These are phyloP conservation scores for Drepana arcuata DNA, from an alignment of 1,140 invertebrate species.

Conservation along the genomic window DNA sequence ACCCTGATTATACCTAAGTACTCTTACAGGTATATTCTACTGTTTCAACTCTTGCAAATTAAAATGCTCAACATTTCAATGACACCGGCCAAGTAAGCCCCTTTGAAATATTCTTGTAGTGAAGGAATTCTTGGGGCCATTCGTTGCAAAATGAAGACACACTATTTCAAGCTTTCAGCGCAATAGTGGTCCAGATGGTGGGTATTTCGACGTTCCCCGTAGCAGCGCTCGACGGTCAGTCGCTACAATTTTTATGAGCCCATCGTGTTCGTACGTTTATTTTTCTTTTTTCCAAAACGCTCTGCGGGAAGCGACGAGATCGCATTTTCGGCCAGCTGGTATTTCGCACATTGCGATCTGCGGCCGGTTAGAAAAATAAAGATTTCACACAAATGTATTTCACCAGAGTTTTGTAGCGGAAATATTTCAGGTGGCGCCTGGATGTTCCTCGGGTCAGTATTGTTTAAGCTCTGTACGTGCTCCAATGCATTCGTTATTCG, in stretches of 20 bases:
- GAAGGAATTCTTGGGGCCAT: too few relatives aligned
- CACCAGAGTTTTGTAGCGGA: conserved; percentile 14
- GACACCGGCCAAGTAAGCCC: too few relatives aligned
- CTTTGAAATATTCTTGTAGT: too few relatives aligned
- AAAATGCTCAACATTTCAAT: too few relatives aligned
- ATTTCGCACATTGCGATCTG: conserved; percentile 37
- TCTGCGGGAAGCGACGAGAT: conserved; percentile 35
- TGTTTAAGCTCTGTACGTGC: too few relatives aligned
- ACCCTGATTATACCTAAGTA: too few relatives aligned
- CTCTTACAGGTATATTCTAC: too few relatives aligned
- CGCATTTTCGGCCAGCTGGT: conserved; percentile 40
- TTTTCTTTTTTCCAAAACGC: conserved; percentile 33
- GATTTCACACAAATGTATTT: conserved; percentile 31
- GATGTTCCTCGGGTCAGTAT: too few relatives aligned
- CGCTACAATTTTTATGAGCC: conserved; percentile 58
- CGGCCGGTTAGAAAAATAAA: conserved; percentile 32
- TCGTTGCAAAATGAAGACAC: too few relatives aligned
- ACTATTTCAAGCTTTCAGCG: conserved; percentile 9
- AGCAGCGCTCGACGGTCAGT: conserved; percentile 13
- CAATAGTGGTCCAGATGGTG: conserved; percentile 4
- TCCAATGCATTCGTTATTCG: too few relatives aligned
- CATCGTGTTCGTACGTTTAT: conserved; percentile 23
- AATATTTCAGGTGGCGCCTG: too few relatives aligned
- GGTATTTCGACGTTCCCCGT: conserved; percentile 28
- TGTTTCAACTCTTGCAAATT: too few relatives aligned